phyloP scores from a whole-genome alignment of 2,888 invertebrate genomes.

The Didymodactylos carnosus region DNA sequence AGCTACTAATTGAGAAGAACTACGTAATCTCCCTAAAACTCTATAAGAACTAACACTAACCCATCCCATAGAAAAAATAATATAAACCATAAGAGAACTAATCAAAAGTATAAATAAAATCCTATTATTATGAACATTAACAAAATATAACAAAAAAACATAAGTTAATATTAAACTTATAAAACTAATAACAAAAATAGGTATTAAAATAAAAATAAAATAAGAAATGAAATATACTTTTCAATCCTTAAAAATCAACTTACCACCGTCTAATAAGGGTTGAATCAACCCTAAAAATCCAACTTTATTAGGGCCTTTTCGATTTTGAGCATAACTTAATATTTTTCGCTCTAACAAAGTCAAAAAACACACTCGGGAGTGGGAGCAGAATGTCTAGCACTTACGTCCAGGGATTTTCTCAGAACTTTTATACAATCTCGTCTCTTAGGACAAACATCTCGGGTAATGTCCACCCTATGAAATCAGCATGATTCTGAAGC shows the following conservation, averaged over 20 bases:
- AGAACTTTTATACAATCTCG: no score
- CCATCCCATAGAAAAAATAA: slow-evolving; percentile 41
- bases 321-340: slow-evolving; percentile 52
- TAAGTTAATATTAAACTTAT: not conserved
- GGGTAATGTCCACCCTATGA: no score
- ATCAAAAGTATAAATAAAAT: slow-evolving; percentile 48
- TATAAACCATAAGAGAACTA: slow-evolving; percentile 48
- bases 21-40: slow-evolving; percentile 47
- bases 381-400: no score
- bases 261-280: slow-evolving; percentile 53
- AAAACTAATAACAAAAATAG: not conserved
- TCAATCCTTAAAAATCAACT: slow-evolving; percentile 44
- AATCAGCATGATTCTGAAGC: no score
- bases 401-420: no score
- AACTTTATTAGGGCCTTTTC: slow-evolving; percentile 53
- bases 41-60: slow-evolving; percentile 54
- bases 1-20: slow-evolving; percentile 53
- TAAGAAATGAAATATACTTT: not conserved
- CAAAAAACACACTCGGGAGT: not conserved
- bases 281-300: slow-evolving; percentile 46
- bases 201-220: not conserved
- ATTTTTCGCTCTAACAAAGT: slow-evolving; percentile 49
- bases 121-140: slow-evolving; percentile 18
- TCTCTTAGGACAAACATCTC: no score
- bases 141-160: not conserved